Percentiles rank a stretch among this genome's conserved stretches.
These are phyloP conservation scores for Drosophila repleta DNA, from an alignment of 1,140 invertebrate genomes.

Conservation along the genomic window DNA sequence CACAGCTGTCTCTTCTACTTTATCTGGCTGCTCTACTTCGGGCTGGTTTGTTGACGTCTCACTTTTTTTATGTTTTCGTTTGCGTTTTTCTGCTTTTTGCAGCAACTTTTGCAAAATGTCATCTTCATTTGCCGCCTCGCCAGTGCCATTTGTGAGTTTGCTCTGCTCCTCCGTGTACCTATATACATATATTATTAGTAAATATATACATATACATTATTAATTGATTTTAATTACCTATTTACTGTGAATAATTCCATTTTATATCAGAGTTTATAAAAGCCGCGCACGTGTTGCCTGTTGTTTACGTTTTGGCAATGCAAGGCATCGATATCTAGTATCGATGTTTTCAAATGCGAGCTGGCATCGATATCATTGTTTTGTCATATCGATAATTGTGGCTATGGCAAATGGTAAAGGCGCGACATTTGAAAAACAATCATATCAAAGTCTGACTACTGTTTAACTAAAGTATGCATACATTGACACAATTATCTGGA, in stretches of 20 bases:
- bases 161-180: constrained; percentile 56
- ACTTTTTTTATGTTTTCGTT: constrained; percentile 62
- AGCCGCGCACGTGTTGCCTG: constrained; percentile 57
- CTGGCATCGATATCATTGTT: not conserved
- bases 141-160: constrained; percentile 16
- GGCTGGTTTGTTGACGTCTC: constrained; percentile 13
- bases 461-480: too few species aligned
- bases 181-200: not conserved
- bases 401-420: not conserved
- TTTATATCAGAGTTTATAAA: constrained; percentile 19
- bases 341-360: not conserved
- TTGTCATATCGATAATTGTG: constrained; percentile 8
- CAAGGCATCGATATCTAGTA: constrained; percentile 26
- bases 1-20: not conserved
- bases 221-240: constrained; percentile 46
- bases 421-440: not conserved
- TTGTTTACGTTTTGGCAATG: constrained; percentile 63
- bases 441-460: too few species aligned
- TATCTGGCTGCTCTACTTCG: not conserved
- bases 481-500: too few species aligned
- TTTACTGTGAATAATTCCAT: constrained; percentile 83
- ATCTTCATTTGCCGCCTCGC: constrained; percentile 80
- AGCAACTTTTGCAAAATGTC: constrained; percentile 86
- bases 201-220: not conserved
- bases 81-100: constrained; percentile 83